These are phyloP conservation scores for Apeltes quadracus DNA, from an alignment of 2,113 vertebrate genomes.

Conservation along the genomic window DNA sequence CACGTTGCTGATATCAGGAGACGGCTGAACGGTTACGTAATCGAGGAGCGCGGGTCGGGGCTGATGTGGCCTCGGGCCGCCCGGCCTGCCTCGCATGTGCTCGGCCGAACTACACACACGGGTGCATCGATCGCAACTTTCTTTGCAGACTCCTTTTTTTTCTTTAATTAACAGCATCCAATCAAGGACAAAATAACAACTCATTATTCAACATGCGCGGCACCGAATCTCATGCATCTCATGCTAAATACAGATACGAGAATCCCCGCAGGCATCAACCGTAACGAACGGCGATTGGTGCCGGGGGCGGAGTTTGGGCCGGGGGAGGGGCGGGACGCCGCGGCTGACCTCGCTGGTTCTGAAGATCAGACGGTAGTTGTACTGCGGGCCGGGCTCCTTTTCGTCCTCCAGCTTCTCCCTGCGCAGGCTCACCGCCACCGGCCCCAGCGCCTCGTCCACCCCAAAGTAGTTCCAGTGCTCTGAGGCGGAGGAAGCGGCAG, in stretches of 20 bases:
- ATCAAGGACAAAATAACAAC: too few species aligned
- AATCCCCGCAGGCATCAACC: not conserved
- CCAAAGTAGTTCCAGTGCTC: slow-evolving; percentile 99
- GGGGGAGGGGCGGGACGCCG: not conserved
- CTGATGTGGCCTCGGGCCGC: slow-evolving; percentile 38
- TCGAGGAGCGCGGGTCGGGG: slow-evolving; percentile 14
- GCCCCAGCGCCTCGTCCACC: slow-evolving; percentile 91
- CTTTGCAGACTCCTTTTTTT: not conserved
- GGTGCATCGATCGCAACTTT: not conserved
- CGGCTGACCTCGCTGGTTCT: slow-evolving; percentile 94
- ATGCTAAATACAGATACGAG: not conserved
- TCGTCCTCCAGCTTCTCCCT: slow-evolving; percentile 94
- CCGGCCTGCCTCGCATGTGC: slow-evolving; percentile 2
- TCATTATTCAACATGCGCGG: not conserved
- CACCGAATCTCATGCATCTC: not conserved
- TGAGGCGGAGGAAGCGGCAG: slow-evolving; percentile 55
- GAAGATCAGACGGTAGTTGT: slow-evolving; percentile 95
- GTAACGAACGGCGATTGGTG: not conserved
- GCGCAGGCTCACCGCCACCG: slow-evolving; percentile 92
- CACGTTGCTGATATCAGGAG: slow-evolving; percentile 56
- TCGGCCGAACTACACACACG: slow-evolving; percentile 9
- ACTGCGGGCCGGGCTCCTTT: slow-evolving; percentile 92
- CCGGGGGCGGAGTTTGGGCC: slow-evolving; percentile 1
- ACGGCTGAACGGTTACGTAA: slow-evolving; percentile 61
- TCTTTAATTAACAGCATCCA: not conserved